phyloP scores from a whole-genome alignment of 2,113 vertebrate genomes.

The Aix galericulata region DNA sequence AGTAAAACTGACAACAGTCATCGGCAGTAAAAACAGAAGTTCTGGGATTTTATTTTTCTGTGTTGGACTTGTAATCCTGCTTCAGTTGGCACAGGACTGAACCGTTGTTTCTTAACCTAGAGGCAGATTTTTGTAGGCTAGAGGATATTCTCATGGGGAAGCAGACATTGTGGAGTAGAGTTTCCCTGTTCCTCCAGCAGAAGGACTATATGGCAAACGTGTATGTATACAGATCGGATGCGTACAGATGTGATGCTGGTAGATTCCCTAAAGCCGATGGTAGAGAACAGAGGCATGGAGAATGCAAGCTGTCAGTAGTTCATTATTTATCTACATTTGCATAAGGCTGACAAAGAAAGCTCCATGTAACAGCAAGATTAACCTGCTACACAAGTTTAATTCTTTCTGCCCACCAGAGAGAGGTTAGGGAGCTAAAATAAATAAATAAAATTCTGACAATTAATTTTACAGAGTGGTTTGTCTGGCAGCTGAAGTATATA shows the following conservation, averaged over 20 bases:
- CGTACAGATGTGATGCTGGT: neutral
- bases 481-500: neutral
- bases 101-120: neutral
- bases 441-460: neutral
- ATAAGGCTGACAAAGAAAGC: neutral
- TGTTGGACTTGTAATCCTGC: neutral
- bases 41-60: neutral
- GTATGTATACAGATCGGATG: neutral
- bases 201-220: neutral
- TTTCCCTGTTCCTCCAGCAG: neutral
- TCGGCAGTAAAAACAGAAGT: neutral
- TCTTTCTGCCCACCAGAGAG: neutral
- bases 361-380: neutral
- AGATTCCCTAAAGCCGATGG: neutral
- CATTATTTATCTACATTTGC: neutral
- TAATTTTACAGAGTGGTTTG: neutral
- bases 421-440: neutral
- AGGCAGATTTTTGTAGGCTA: neutral
- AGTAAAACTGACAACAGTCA: neutral
- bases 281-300: neutral
- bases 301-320: neutral
- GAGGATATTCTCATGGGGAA: neutral
- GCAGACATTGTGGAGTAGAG: neutral
- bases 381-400: neutral
- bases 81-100: neutral